A percentile compares a stretch with the other conserved stretches of the same genome.
Evolutionary conservation across 30 jellyfish, hydroid and myxozoan species (phyloP).

Genomic region (Rhopilema esculentum): DNA sequence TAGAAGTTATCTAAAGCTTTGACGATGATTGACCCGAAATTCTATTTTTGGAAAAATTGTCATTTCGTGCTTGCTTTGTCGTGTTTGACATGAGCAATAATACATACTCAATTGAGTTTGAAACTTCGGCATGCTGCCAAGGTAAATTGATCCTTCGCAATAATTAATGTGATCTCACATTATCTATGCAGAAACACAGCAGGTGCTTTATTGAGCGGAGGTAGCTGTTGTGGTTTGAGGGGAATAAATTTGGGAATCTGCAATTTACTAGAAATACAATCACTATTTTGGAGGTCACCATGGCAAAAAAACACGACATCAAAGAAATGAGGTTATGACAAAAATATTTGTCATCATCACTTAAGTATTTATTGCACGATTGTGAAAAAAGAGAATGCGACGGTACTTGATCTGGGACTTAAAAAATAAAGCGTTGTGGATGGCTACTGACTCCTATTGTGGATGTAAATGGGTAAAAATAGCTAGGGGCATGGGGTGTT

Average conservation of each 20-base stretch:
- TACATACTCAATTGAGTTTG: background rate
- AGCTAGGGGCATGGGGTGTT: too few species aligned
- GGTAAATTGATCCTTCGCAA: background rate
- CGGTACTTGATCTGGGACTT: too few species aligned
- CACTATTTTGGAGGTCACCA: background rate
- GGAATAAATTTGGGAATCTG: background rate
- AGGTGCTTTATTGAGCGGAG: background rate
- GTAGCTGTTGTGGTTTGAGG: background rate
- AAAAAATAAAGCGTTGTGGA: too few species aligned
- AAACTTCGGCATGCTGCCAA: background rate
- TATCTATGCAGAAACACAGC: slow-evolving; percentile 25
- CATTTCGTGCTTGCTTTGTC: too few species aligned
- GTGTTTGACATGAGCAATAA: too few species aligned
- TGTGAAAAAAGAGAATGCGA: background rate
- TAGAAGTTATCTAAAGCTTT: too few species aligned
- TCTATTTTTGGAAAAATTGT: too few species aligned
- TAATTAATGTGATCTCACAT: background rate
- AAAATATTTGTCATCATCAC: background rate
- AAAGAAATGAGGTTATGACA: background rate
- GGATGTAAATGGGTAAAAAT: background rate
- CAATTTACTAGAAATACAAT: background rate
- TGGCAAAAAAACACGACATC: slow-evolving; percentile 8
- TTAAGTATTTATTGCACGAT: background rate
- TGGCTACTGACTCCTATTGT: too few species aligned
- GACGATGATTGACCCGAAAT: too few species aligned